Evolutionary conservation across 2,888 invertebrate genomes (phyloP).

Genomic region (Himalopsyche japonica): DNA sequence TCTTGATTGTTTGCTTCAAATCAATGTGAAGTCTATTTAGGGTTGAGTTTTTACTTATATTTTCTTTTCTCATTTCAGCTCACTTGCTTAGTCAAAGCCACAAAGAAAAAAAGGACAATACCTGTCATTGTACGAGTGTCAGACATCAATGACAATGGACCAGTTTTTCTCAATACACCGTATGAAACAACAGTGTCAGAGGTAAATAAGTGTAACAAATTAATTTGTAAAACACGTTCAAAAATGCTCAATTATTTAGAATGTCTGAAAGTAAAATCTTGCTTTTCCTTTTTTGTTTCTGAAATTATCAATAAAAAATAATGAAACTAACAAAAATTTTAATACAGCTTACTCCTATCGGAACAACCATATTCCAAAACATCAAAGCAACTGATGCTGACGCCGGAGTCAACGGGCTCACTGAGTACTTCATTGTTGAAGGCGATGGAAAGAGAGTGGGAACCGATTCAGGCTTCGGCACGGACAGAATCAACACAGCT

Average conservation of each 20-base stretch:
- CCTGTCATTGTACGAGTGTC: conserved; percentile 88
- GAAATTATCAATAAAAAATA: neutral
- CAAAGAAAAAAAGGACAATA: conserved; percentile 80
- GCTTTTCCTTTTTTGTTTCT: too few species aligned
- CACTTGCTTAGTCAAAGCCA: conserved; percentile 79
- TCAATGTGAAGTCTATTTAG: neutral
- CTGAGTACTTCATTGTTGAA: conserved; percentile 83
- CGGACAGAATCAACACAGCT: conserved; percentile 63
- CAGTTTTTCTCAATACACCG: conserved; percentile 80
- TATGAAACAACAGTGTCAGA: conserved; percentile 85
- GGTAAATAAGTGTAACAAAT: conserved; percentile 57
- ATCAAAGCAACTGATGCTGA: conserved; percentile 81
- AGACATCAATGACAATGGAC: conserved; percentile 89
- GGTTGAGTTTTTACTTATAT: neutral
- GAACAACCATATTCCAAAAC: conserved; percentile 82
- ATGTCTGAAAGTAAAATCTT: neutral
- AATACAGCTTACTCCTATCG: conserved; percentile 81
- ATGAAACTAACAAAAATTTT: neutral
- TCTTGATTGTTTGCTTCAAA: too few species aligned
- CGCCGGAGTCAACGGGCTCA: conserved; percentile 84
- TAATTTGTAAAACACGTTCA: neutral
- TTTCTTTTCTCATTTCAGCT: conserved; percentile 61
- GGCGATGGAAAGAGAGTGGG: conserved; percentile 61
- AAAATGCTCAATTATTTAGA: neutral
- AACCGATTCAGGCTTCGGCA: conserved; percentile 62